Evolutionary conservation across 2,888 invertebrate species (phyloP), one percentile per base, ranked within the genome.

Genomic region (Pyralis farinalis): DNA sequence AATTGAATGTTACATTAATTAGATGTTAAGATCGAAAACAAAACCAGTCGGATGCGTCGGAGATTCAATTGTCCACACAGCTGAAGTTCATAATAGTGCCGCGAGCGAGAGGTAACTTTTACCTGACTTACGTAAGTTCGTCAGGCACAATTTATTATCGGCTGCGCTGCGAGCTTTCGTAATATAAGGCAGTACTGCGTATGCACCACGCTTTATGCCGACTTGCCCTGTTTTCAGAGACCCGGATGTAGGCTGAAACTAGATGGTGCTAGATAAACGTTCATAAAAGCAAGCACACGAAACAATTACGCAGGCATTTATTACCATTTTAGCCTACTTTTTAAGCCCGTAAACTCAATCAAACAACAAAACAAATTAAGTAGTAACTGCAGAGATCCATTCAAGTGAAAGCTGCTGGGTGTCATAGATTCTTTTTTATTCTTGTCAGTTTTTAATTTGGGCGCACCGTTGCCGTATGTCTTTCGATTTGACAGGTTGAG

Each of bases 101-200:
- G 63, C 67, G 53, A 74, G 74, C 74, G 69, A 78, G 67, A 69
- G 77, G 78, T 77, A 72, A 87, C 86, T 86, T 87, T 87, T 87
- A 87, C 86, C 78, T 71, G 69, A 53, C 58, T 86, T 85, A 77
- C 78, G 79, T 81, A 87, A 87, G 56, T 47, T 53, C 59, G 72
- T 74, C 82, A 77, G 74, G 72, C 68, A 82, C 81, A 79, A 82
- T 85, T 87, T 86, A 84, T 78, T 83, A 83, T 82, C 70, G 78
- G 66, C 75, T 73, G 59, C 73, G 78, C 70, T 71, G 70, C 73
- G 61, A 83, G 79, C 82, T 87, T 86, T 87, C 87, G 86, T 80
- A 86, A 87, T 77, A 58, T 76, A 62, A 74, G 75, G 71, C 71
- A 76, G 65, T 53, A 63, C 60, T 65, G 66, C 63, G 71, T 69